phyloP scores from a whole-genome alignment of 2,113 vertebrate species.

The Mesembrinibis cayennensis region DNA sequence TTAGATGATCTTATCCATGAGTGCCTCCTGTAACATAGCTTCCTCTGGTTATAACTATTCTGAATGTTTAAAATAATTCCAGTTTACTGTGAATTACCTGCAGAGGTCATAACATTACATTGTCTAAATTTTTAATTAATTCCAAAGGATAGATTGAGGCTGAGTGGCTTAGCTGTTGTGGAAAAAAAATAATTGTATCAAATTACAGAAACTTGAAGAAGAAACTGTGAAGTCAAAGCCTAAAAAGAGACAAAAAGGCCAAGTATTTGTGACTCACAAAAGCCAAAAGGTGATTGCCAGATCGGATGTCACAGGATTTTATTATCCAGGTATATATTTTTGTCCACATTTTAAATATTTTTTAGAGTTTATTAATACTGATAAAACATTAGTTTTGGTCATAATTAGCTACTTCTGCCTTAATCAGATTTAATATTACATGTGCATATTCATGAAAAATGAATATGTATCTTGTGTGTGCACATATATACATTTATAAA shows the following conservation, averaged over 20 bases:
- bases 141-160: not conserved
- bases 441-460: not conserved
- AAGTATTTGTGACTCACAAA: conserved; percentile 61
- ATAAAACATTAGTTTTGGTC: not conserved
- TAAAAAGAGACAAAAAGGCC: conserved; percentile 49
- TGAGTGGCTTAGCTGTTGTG: not conserved
- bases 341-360: not conserved
- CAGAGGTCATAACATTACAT: not conserved
- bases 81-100: not conserved
- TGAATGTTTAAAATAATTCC: not conserved
- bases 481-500: not conserved
- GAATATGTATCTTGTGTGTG: not conserved
- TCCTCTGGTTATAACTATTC: not conserved
- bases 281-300: conserved; percentile 81
- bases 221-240: conserved; percentile 7
- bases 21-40: not conserved
- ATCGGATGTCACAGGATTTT: conserved; percentile 81
- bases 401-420: not conserved
- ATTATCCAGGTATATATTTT: conserved; percentile 77
- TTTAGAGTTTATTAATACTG: not conserved
- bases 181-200: not conserved
- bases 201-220: conserved; percentile 50
- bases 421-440: not conserved
- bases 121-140: not conserved
- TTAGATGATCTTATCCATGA: not conserved